Base-by-base conservation (phyloP, 2,888 invertebrate species). In the Aplocera efformata region DNA sequence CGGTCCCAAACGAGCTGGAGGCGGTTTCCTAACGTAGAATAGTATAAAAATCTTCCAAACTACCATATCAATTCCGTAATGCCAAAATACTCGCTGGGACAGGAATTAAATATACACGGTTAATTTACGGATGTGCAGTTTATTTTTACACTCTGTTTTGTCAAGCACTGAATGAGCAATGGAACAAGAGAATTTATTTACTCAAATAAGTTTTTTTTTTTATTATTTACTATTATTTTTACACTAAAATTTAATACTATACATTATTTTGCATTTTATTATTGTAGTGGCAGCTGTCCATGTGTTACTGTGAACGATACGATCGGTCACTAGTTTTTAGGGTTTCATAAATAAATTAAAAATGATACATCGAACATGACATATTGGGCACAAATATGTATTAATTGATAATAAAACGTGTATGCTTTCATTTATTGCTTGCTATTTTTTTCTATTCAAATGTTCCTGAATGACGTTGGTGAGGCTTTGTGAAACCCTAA, bases 181-280 rank as follows among this genome's bases (percentile, higher is more conserved):
- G 82, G 83, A 85, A 83, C 85, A 86, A 83, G 84, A 85, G 85
- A 86, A 86, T 86, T 86, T 86, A 86, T 85, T 85, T 85, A 86
- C 84, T 84, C 83, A 80, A 79, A 80, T 86, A 83, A 82, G 82
- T 81, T 84, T 80, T 81, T 74, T 73, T 74, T 45, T 57, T 72
- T 72, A 80, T 79, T 72, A 79, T 82, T 80, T 78, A 78, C 80
- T 68, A 71, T 78, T 74, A 67, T 71, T 72, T 63, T 84, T 83
- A 73, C 79, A 82, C 73, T 78, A 78, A 84, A 84, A 71, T 66
- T 66, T 56, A 60, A 50, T 63, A 63, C 77, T 82, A 79, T 76
- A 80, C 73, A 79, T 84, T 83, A 74, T 78, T 83, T 85, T 86
- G 85, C 85, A 86, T 85, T 86, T 85, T 82, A 75, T 77, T 68